phyloP scores from a whole-genome alignment of 2,888 invertebrate genomes.

The Pharmacophagus antenor region DNA sequence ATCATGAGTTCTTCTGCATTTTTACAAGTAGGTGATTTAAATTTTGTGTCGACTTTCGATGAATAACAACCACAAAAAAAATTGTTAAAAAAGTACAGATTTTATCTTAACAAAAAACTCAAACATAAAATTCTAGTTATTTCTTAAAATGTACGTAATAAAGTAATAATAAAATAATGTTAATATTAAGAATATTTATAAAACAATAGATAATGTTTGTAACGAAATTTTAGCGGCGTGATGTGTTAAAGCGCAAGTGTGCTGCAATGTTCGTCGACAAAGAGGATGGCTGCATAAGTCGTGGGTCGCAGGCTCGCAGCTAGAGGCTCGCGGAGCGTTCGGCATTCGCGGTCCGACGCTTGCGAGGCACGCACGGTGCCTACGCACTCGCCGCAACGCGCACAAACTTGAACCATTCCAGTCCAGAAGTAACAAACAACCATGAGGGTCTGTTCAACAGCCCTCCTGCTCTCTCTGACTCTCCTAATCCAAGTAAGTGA shows the following conservation, averaged over 20 bases:
- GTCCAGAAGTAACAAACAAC: conserved; percentile 39
- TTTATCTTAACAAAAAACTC: background rate
- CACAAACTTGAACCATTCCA: conserved; percentile 57
- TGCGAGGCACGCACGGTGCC: conserved; percentile 63
- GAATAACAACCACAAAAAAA: no score
- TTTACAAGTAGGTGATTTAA: no score
- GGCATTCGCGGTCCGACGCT: conserved; percentile 67
- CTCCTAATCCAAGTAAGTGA: conserved; percentile 44
- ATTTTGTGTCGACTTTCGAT: no score
- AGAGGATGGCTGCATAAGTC: conserved; percentile 2
- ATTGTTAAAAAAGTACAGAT: no score
- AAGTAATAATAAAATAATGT: no score
- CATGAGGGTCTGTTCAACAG: conserved; percentile 59
- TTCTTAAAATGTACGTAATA: no score
- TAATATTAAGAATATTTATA: background rate
- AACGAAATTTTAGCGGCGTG: conserved; percentile 2
- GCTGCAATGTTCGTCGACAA: conserved; percentile 9
- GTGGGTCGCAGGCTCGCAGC: conserved; percentile 39
- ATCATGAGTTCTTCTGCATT: no score
- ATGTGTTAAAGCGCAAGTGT: conserved; percentile 24
- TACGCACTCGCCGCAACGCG: conserved; percentile 51
- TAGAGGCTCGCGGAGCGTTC: conserved; percentile 34
- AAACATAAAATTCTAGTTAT: no score
- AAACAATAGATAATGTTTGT: background rate
- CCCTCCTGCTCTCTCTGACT: conserved; percentile 54